phyloP scores from a whole-genome alignment of 2,797 vertebrate genomes.

The Pipistrellus pygmaeus region DNA sequence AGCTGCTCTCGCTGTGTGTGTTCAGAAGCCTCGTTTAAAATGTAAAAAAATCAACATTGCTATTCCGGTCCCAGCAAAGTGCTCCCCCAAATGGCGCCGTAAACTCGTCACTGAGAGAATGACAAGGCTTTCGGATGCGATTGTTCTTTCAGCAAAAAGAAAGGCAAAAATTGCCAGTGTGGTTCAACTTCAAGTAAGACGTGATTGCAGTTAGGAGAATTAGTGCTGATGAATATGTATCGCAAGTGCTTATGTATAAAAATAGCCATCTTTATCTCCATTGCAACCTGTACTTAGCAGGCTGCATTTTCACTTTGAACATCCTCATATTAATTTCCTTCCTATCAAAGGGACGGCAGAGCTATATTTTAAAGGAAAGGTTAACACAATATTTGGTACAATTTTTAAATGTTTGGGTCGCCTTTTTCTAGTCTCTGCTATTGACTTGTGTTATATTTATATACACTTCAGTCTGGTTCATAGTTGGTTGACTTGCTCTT shows the following conservation, averaged over 20 bases:
- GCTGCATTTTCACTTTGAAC: constrained; percentile 36
- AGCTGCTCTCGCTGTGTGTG: constrained; percentile 65
- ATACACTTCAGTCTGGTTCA: neutral
- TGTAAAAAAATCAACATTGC: constrained; percentile 85
- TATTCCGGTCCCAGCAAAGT: constrained; percentile 78
- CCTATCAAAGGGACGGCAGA: neutral
- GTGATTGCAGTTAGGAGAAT: constrained; percentile 82
- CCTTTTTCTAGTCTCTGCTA: neutral
- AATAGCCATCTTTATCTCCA: constrained; percentile 35
- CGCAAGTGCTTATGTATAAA: constrained; percentile 58
- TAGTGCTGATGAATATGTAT: constrained; percentile 83
- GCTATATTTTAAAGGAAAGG: neutral
- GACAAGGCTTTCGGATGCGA: constrained; percentile 82
- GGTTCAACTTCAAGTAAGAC: constrained; percentile 81
- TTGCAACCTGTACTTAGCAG: constrained; percentile 46
- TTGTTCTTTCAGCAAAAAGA: constrained; percentile 86
- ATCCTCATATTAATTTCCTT: neutral
- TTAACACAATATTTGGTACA: neutral
- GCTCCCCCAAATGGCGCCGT: constrained; percentile 81
- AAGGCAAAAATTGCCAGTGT: constrained; percentile 82
- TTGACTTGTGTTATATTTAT: neutral
- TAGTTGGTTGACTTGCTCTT: neutral
- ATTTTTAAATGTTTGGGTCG: neutral
- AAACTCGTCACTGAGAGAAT: constrained; percentile 83
- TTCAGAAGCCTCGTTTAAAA: constrained; percentile 79